A percentile compares a stretch with the other conserved stretches of the same genome.
Conservation (phyloP, 2,797 vertebrate genomes). For the Darevskia nairensis region DNA sequence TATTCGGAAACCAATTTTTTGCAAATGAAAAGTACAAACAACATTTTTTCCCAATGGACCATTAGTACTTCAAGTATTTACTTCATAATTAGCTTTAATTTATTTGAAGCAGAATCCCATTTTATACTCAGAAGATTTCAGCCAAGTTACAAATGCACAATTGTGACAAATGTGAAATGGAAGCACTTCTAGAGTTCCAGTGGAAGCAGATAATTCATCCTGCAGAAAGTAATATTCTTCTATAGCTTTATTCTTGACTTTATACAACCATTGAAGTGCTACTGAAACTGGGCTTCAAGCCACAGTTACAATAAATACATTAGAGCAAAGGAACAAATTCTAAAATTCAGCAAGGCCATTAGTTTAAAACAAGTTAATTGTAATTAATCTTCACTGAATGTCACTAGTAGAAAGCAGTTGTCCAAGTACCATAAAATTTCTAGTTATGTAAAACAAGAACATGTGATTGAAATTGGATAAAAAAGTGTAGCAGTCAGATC, state of each 20-base stretch:
- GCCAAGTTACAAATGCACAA: constrained; percentile 23
- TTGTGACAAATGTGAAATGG: constrained; percentile 21
- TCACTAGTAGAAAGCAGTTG: constrained; percentile 28
- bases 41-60: neutral
- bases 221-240: constrained; percentile 44
- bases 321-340: constrained; percentile 10
- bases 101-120: constrained; percentile 28
- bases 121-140: constrained; percentile 32
- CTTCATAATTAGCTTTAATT: constrained; percentile 12
- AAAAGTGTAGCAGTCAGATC: constrained; percentile 24
- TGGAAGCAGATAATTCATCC: constrained; percentile 49
- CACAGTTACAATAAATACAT: constrained; percentile 33
- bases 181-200: constrained; percentile 39
- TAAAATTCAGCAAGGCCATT: constrained; percentile 17
- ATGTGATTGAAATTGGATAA: constrained; percentile 22
- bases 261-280: constrained; percentile 29
- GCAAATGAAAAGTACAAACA: neutral
- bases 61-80: neutral
- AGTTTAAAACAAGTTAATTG: constrained; percentile 20
- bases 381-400: neutral
- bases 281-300: constrained; percentile 34
- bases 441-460: constrained; percentile 28
- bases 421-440: constrained; percentile 1
- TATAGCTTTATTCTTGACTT: constrained; percentile 55
- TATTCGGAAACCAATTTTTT: neutral